phyloP scores from a whole-genome alignment of 2,888 invertebrate genomes.

The Cheiracanthium punctorium region DNA sequence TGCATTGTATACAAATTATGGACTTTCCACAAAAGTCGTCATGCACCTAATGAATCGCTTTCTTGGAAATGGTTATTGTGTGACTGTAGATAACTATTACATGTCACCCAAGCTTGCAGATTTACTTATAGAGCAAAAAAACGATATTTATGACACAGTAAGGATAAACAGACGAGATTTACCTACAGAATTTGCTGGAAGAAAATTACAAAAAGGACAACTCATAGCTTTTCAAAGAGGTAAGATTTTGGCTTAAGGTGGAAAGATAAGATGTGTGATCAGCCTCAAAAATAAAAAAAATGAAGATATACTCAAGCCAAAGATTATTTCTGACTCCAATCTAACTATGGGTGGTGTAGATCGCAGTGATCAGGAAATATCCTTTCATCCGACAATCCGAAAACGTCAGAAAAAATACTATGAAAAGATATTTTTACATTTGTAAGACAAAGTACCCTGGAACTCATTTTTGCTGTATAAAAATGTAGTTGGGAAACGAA shows the following conservation, averaged over 20 bases:
- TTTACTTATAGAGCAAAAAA: slow-evolving; percentile 17
- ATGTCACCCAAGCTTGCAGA: slow-evolving; percentile 18
- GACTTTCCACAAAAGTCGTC: slow-evolving; percentile 21
- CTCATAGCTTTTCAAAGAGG: slow-evolving; percentile 19
- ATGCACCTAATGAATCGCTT: slow-evolving; percentile 24
- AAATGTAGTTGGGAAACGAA: slow-evolving; percentile 21
- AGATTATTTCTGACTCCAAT: background rate
- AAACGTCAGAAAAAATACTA: slow-evolving; percentile 19
- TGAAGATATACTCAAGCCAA: slow-evolving; percentile 6
- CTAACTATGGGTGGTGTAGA: slow-evolving; percentile 31
- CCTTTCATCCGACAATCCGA: slow-evolving; percentile 11
- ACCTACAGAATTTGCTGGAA: slow-evolving; percentile 18
- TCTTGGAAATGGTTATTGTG: slow-evolving; percentile 29
- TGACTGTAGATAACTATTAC: slow-evolving; percentile 11
- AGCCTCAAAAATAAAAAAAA: slow-evolving; percentile 6
- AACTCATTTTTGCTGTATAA: slow-evolving; percentile 18
- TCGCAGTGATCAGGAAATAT: background rate
- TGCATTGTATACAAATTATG: slow-evolving; percentile 13
- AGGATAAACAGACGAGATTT: slow-evolving; percentile 20
- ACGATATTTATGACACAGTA: slow-evolving; percentile 14
- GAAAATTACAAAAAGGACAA: slow-evolving; percentile 21
- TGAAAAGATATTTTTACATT: background rate
- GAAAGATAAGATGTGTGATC: slow-evolving; percentile 18
- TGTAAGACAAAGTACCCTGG: slow-evolving; percentile 16
- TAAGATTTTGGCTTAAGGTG: slow-evolving; percentile 21